These are phyloP conservation scores for Quiscalus mexicanus DNA, from an alignment of 2,113 vertebrate species.

Conservation along the genomic window DNA sequence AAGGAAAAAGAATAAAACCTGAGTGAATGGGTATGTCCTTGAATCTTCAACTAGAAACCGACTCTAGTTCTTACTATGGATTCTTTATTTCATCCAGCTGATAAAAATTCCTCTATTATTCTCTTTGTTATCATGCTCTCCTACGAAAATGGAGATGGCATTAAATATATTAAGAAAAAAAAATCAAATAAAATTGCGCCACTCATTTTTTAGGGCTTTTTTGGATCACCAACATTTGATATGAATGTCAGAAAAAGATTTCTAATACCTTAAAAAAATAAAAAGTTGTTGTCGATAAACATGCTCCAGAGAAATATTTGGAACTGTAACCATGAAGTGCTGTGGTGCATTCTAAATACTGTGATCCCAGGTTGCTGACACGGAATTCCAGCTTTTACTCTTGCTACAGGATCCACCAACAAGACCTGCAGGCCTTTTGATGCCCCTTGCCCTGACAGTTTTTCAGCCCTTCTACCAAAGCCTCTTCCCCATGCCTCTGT, in stretches of 20 bases:
- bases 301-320: background rate
- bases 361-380: background rate
- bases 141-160: background rate
- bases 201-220: background rate
- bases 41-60: background rate
- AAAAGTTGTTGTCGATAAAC: background rate
- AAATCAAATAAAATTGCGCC: background rate
- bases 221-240: background rate
- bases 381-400: rapidly evolving
- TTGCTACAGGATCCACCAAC: background rate
- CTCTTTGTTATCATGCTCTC: rapidly evolving
- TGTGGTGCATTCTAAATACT: background rate
- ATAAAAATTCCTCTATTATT: background rate
- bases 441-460: background rate
- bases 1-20: background rate
- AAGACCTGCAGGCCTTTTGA: background rate
- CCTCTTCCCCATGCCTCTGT: rapidly evolving
- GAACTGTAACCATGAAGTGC: background rate
- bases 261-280: rapidly evolving
- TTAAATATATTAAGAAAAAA: background rate
- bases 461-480: background rate
- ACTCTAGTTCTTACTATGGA: background rate
- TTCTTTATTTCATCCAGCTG: background rate
- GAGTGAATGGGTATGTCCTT: background rate
- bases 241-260: background rate